Evolutionary conservation across 2,888 invertebrate species (phyloP), one percentile per base, ranked within the genome.

Genomic region (Andrena praecox): DNA sequence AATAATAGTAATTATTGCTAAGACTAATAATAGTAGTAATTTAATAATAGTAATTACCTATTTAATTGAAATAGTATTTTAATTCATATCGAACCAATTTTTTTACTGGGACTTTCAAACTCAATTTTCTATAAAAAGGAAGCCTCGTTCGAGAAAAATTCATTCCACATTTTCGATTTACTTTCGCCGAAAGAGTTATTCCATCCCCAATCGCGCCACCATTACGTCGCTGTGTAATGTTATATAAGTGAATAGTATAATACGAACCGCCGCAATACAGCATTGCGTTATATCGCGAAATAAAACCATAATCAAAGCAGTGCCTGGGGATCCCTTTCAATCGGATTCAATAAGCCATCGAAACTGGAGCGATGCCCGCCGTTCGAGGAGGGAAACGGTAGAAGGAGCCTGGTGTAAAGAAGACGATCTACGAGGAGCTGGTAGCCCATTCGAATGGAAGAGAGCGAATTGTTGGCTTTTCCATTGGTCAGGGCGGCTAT

Each of bases 321-420:
- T 63, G 68, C 64, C 52, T 7, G n/a, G 10, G 20, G 29, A 62
- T 59, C 54, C 31, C 10, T 52, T 0, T 16, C 24, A 20, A 16
- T 59, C n/a, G 66, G 60, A 60, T 74, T 81, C 76, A 67, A 81
- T 63, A 66, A 70, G 35, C 48, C 64, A 54, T 76, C 35, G 56
- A 68, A 64, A 60, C 48, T 31, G 59, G 50, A 27, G 71, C 52
- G 48, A 48, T 33, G 6, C 42, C 2, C 12, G 59, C n/a, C 5
- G 29, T 70, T 75, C 10, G 24, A 50, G 52, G 29, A 63, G n/a
- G 12, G 10, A 54, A 50, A 24, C 12, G 7, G 12, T 27, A 20
- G 71, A 60, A 7, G 42, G 12, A n/a, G 31, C 12, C 2, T 56
- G 71, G 62, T 67, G 63, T 33, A 66, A 75, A 70, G 68, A 56